Percentiles rank a stretch among this genome's conserved stretches.
These are phyloP conservation scores for Drosophila bifasciata DNA, from an alignment of 1,140 invertebrate species.

Conservation along the genomic window DNA sequence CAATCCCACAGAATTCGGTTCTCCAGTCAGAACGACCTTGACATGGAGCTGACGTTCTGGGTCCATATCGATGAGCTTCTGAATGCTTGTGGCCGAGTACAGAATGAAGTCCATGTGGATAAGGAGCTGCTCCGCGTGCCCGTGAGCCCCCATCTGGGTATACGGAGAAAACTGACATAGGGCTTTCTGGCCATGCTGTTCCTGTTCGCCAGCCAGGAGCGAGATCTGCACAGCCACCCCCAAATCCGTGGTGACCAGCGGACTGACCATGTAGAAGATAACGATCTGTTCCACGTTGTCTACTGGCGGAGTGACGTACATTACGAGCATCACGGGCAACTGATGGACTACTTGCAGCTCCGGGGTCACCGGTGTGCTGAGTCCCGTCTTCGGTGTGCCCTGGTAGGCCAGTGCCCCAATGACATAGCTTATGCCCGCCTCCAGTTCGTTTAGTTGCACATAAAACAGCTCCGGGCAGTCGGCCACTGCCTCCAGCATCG, in stretches of 20 bases:
- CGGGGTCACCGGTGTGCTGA: slow-evolving; percentile 39
- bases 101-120: slow-evolving; percentile 49
- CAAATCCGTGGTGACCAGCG: slow-evolving; percentile 11
- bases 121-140: slow-evolving; percentile 27
- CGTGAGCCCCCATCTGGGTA: slow-evolving; percentile 23
- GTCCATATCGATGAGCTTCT: slow-evolving; percentile 12
- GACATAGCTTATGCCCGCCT: slow-evolving; percentile 39
- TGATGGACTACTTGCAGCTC: slow-evolving; percentile 52
- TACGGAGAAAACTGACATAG: slow-evolving; percentile 35
- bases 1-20: slow-evolving; percentile 36
- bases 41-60: slow-evolving; percentile 13
- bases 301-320: slow-evolving; percentile 36
- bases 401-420: slow-evolving; percentile 45
- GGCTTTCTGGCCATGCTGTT: slow-evolving; percentile 21
- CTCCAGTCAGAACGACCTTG: slow-evolving; percentile 37
- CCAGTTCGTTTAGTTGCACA: slow-evolving; percentile 34
- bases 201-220: slow-evolving; percentile 22
- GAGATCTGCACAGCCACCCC: slow-evolving; percentile 38
- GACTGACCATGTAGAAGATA: slow-evolving; percentile 49
- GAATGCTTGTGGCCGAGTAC: slow-evolving; percentile 38
- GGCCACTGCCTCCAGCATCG: slow-evolving; percentile 41
- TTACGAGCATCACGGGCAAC: slow-evolving; percentile 44
- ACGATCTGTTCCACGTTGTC: slow-evolving; percentile 29
- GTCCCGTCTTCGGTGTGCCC: slow-evolving; percentile 19
- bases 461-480: slow-evolving; percentile 34